Conservation (phyloP, 2,113 vertebrate species). For the Vireo altiloquus region DNA sequence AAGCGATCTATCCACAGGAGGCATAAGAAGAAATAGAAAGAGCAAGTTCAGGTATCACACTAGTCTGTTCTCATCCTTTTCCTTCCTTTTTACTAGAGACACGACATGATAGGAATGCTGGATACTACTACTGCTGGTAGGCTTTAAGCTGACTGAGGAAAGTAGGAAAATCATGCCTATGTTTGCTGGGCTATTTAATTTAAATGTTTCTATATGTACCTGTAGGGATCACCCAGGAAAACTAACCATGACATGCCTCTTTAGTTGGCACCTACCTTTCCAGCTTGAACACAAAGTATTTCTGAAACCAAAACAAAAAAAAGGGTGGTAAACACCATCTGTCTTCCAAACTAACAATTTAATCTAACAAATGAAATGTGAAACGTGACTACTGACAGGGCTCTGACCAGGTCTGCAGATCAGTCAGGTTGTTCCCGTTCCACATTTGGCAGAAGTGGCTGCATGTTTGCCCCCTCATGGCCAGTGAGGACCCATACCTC, state of each 20-base stretch:
- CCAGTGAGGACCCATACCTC: accelerated
- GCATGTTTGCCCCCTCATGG: accelerated
- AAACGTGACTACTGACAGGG: not conserved
- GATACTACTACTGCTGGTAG: not conserved
- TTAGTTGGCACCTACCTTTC: not conserved
- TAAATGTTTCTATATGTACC: not conserved
- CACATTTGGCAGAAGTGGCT: accelerated
- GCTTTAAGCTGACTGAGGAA: not conserved
- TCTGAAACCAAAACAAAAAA: not conserved
- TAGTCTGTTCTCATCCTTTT: not conserved
- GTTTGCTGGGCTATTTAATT: not conserved
- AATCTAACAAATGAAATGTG: not conserved
- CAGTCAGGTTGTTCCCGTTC: not conserved
- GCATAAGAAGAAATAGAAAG: not conserved
- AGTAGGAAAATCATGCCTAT: not conserved
- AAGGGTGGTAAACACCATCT: not conserved
- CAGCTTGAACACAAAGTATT: not conserved
- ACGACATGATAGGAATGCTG: not conserved
- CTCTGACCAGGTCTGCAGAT: not conserved
- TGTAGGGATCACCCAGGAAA: not conserved
- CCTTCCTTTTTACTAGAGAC: not conserved
- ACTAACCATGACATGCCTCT: not conserved
- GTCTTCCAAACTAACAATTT: not conserved
- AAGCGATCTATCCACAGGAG: not conserved
- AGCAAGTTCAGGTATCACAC: not conserved